Evolutionary conservation across 2,113 vertebrate species (phyloP), one percentile per base, ranked within the genome.

Genomic region (Mastomys natalensis): DNA sequence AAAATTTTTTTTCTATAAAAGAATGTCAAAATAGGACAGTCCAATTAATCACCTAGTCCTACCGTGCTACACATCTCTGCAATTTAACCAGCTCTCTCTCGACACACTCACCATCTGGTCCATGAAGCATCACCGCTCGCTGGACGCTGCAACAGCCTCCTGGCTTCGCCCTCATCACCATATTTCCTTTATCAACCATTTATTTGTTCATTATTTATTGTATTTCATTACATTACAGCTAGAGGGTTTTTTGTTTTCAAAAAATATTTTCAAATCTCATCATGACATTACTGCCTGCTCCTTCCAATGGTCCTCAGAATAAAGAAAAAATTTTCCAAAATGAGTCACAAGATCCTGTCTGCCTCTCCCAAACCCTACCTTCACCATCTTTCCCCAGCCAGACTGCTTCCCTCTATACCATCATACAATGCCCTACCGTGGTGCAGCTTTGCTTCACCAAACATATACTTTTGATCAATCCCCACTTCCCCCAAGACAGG

Each of bases 1-100:
- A 86, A 55, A 48, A 45, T 64, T 24, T 53, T 43, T 91, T 93
- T 90, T 86, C 85, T 72, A 58, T 58, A 78, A 95, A 96, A 64
- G 37, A 1, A 40, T 82, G 15, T 90, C 62, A 62, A 55, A 55
- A 85, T 70, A 34, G 72, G n/a, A 43, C 24, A 48, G 26, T 86
- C 51, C 43, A 73, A 12, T 95, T 60, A 60, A 82, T 80, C 87
- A 45, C 48, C 40, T 12, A 37, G n/a, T 74, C 76, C 70, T 3
- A 1, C 21, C 3, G 4, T 11, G 68, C 40, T 37, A 40, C 45
- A 0, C 10, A 21, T 26, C 68, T 55, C 91, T 68, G 60, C 72
- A 22, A 26, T 40, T 48, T 22, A 48, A 24, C 45, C 58, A 21
- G 19, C 43, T 87, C 53, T 70, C 31, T 70, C 72, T 21, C 0